Conservation (phyloP, 1,140 invertebrate genomes). For the Zaprionus africanus region DNA sequence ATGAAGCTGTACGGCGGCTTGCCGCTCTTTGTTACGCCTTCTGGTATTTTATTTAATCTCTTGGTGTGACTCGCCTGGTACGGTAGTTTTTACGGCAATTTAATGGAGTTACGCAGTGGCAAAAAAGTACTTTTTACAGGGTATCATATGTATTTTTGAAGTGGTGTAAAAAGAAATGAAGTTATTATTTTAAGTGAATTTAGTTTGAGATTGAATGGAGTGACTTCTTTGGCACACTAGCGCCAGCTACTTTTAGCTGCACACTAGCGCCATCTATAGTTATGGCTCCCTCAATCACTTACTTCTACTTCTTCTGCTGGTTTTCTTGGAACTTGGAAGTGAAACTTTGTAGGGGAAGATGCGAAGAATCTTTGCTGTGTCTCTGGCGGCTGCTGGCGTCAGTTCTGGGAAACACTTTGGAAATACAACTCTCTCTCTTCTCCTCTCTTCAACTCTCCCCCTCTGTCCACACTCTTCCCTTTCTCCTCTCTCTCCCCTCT, state of each 20-base stretch:
- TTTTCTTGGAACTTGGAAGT: not conserved
- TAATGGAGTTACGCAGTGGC: slow-evolving; percentile 16
- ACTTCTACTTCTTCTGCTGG: not conserved
- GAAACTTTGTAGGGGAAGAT: slow-evolving; percentile 22
- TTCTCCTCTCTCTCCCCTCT: too few species aligned
- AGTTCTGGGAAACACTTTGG: slow-evolving; percentile 54
- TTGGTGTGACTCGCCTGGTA: slow-evolving; percentile 27
- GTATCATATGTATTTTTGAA: slow-evolving; percentile 10
- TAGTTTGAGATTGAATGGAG: not conserved
- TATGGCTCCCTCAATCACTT: not conserved
- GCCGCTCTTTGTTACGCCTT: slow-evolving; percentile 42
- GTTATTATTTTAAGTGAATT: not conserved
- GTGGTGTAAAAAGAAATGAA: not conserved
- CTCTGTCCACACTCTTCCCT: too few species aligned
- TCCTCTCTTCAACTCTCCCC: too few species aligned
- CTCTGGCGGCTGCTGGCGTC: slow-evolving; percentile 4
- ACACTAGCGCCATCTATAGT: not conserved
- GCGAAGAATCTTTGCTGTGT: not conserved
- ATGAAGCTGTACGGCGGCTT: slow-evolving; percentile 69
- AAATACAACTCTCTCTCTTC: slow-evolving; percentile 28
- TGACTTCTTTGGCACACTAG: not conserved
- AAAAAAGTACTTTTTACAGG: not conserved
- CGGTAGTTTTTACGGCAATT: slow-evolving; percentile 59
- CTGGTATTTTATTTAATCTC: slow-evolving; percentile 75
- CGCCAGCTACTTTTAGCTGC: not conserved